Conservation (phyloP, 2,113 vertebrate species). For the Pyxicephalus adspersus region DNA sequence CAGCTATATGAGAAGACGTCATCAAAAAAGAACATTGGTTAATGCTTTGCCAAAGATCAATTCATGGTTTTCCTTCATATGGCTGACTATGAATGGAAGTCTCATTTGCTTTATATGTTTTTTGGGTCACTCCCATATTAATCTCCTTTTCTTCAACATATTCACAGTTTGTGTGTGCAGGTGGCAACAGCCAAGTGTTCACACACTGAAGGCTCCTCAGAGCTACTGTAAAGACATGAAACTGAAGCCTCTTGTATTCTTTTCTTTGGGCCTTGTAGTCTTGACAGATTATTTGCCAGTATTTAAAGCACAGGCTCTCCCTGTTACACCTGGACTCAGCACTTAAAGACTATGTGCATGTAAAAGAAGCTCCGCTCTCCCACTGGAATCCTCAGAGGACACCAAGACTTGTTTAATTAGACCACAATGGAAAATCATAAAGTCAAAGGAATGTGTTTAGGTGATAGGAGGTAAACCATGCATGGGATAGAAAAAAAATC, state of each 20-base stretch:
- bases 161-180: constrained; percentile 44
- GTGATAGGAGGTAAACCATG: constrained; percentile 36
- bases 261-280: constrained; percentile 64
- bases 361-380: neutral
- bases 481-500: constrained; percentile 27
- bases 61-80: neutral
- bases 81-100: neutral
- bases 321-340: constrained; percentile 63
- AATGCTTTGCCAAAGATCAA: neutral
- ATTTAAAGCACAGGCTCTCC: constrained; percentile 66
- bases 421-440: constrained; percentile 38
- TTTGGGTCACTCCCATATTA: constrained; percentile 8
- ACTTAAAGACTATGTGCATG: constrained; percentile 34
- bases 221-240: constrained; percentile 63
- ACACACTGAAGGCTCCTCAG: constrained; percentile 44
- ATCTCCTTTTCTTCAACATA: constrained; percentile 29
- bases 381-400: constrained; percentile 22
- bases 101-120: neutral
- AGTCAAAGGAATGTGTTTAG: constrained; percentile 41
- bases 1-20: too few relatives aligned
- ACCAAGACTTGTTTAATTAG: constrained; percentile 43
- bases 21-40: too few relatives aligned
- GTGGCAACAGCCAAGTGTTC: constrained; percentile 30
- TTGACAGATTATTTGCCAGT: constrained; percentile 69
- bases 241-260: constrained; percentile 62